phyloP scores from a whole-genome alignment of 1,140 invertebrate genomes.

The Hypsibius dujardini region DNA sequence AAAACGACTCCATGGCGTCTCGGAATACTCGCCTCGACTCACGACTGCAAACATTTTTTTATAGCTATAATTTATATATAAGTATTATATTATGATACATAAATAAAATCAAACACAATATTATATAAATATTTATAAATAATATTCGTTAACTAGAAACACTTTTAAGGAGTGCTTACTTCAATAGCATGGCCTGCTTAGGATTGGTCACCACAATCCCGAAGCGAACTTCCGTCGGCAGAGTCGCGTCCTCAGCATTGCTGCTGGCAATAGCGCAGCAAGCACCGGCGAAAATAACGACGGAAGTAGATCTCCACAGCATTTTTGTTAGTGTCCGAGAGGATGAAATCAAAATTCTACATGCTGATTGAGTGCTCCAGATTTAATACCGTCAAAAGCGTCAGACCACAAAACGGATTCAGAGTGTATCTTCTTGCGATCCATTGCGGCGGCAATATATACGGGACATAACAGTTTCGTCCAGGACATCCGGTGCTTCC shows the following conservation, averaged over 20 bases:
- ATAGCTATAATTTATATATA: neutral
- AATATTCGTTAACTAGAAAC: neutral
- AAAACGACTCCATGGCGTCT: neutral
- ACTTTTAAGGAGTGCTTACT: conserved; percentile 2
- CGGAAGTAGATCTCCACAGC: too few species aligned
- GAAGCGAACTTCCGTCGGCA: conserved; percentile 3
- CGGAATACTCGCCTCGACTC: neutral
- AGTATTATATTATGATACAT: neutral
- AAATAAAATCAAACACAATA: conserved; percentile 2
- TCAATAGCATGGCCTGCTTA: neutral
- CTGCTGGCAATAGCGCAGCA: too few species aligned
- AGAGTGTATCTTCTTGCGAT: too few species aligned
- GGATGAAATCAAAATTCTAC: too few species aligned
- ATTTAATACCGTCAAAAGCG: too few species aligned
- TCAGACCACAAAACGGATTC: too few species aligned
- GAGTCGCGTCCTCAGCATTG: neutral
- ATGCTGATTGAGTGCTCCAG: too few species aligned
- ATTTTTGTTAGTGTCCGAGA: too few species aligned
- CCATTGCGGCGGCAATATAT: too few species aligned
- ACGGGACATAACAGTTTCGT: too few species aligned
- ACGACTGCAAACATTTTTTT: neutral
- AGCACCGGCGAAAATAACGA: too few species aligned
- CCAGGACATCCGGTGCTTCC: too few species aligned
- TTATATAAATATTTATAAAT: neutral
- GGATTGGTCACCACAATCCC: neutral